phyloP scores from a whole-genome alignment of 2,113 vertebrate species.

The Spea multiplicata region DNA sequence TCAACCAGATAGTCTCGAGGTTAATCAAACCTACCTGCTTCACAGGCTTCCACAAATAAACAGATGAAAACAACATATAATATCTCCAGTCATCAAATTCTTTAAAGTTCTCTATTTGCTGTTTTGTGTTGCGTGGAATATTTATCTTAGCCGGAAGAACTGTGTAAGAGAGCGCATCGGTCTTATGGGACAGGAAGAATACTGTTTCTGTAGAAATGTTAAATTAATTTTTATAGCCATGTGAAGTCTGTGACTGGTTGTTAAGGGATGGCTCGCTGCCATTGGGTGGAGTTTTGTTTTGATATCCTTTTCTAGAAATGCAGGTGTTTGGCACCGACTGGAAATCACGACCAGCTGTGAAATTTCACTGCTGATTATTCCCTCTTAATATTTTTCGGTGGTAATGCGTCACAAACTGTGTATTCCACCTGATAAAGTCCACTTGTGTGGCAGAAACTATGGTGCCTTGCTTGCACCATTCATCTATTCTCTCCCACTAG shows the following conservation, averaged over 20 bases:
- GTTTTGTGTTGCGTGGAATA: conserved; percentile 55
- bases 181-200: conserved; percentile 69
- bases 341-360: conserved; percentile 72
- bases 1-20: conserved; percentile 55
- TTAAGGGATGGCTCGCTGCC: conserved; percentile 70
- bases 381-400: conserved; percentile 74
- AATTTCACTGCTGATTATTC: conserved; percentile 70
- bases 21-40: conserved; percentile 57
- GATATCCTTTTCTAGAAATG: conserved; percentile 73
- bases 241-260: conserved; percentile 67
- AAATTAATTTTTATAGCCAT: conserved; percentile 73
- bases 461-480: conserved; percentile 39
- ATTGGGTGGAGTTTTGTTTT: conserved; percentile 78
- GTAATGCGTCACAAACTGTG: conserved; percentile 66
- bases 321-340: conserved; percentile 77
- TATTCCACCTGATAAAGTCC: conserved; percentile 73
- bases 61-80: conserved; percentile 59
- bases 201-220: conserved; percentile 68
- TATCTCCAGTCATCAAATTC: conserved; percentile 58
- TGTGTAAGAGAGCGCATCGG: conserved; percentile 60
- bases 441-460: conserved; percentile 72
- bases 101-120: conserved; percentile 58
- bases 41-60: conserved; percentile 57
- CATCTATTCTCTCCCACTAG: not conserved
- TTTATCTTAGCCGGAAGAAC: conserved; percentile 61